Evolutionary conservation across 2,113 vertebrate genomes (phyloP).

Genomic region (Brienomyrus longianalis): DNA sequence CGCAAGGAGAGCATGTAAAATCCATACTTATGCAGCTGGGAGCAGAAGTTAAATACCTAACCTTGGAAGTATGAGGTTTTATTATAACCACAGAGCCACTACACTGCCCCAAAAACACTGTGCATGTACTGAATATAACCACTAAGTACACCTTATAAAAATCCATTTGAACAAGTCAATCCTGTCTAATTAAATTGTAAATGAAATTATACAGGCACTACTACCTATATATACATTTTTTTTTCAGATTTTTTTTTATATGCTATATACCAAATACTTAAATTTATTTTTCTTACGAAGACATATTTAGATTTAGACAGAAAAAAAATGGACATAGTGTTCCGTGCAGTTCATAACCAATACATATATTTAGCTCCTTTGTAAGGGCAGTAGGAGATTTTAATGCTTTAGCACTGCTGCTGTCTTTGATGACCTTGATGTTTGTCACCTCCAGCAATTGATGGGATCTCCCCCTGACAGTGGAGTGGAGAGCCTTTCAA

Average conservation of each 20-base stretch:
- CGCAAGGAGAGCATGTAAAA: not conserved
- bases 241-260: not conserved
- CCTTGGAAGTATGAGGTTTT: not conserved
- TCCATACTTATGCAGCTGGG: not conserved
- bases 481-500: not conserved
- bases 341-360: not conserved
- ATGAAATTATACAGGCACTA: not conserved
- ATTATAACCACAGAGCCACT: not conserved
- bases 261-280: not conserved
- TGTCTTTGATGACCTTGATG: not conserved
- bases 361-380: not conserved
- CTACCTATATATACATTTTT: not conserved
- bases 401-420: not conserved
- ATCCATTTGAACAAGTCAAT: not conserved
- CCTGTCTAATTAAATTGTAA: not conserved
- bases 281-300: not conserved
- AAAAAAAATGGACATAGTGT: not conserved
- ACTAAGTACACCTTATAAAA: not conserved
- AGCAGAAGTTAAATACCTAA: not conserved
- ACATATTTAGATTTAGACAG: not conserved
- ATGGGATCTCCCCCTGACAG: not conserved
- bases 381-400: not conserved
- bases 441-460: not conserved
- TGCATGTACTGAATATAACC: not conserved
- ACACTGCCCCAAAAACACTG: not conserved